phyloP scores from a whole-genome alignment of 2,797 vertebrate genomes.

The Hyperoplus immaculatus region DNA sequence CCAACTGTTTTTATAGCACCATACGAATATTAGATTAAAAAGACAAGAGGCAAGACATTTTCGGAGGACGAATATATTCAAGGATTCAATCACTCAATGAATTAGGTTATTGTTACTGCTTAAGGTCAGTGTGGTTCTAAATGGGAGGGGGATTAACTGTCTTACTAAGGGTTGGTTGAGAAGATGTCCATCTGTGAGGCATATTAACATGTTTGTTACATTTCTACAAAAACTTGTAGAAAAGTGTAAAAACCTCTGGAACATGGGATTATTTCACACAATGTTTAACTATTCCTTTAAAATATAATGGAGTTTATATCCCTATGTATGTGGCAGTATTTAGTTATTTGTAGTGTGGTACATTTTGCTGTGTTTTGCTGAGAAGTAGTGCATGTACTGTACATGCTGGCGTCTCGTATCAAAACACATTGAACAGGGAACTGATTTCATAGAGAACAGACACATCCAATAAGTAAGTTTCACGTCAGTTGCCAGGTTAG shows the following conservation, averaged over 20 bases:
- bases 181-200: background rate
- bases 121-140: background rate
- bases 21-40: background rate
- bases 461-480: background rate
- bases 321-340: background rate
- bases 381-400: background rate
- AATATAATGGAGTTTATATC: background rate
- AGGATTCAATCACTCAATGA: background rate
- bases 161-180: background rate
- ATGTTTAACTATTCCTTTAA: conserved; percentile 3
- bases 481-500: background rate
- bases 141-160: background rate
- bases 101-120: background rate
- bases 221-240: background rate
- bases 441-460: background rate
- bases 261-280: background rate
- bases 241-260: background rate
- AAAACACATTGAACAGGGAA: background rate
- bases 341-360: background rate
- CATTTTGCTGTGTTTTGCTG: background rate
- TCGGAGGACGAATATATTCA: background rate
- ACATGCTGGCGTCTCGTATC: rapidly evolving
- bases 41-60: background rate
- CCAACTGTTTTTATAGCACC: no score
- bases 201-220: background rate